phyloP scores from a whole-genome alignment of 2,888 invertebrate genomes.

The Dicyrtoma fusca region DNA sequence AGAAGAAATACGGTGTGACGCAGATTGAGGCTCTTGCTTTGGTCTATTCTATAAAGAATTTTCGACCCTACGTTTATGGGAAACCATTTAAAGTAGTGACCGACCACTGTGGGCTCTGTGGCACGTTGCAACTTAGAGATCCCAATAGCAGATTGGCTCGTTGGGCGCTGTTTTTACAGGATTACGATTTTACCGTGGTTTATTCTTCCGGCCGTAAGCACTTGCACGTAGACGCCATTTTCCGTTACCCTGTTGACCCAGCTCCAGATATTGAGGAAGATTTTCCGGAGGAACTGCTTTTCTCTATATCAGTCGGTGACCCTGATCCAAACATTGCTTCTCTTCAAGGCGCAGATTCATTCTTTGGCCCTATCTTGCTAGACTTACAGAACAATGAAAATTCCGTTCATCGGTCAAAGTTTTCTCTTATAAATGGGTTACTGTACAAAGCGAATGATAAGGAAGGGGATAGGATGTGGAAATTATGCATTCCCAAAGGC shows the following conservation, averaged over 20 bases:
- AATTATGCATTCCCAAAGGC: neutral
- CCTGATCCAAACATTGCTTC: neutral
- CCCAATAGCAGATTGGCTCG: conserved; percentile 44
- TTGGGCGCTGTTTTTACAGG: conserved; percentile 44
- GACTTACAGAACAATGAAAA: too few species aligned
- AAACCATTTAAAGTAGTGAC: conserved; percentile 52
- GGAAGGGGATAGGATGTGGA: neutral
- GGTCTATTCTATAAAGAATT: conserved; percentile 51
- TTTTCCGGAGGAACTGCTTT: neutral
- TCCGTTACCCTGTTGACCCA: conserved; percentile 44
- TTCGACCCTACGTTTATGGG: conserved; percentile 50
- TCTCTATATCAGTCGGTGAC: neutral
- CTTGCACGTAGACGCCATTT: conserved; percentile 59
- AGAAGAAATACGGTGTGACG: conserved; percentile 42
- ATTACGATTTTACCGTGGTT: conserved; percentile 40
- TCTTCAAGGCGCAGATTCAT: neutral
- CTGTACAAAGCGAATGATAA: neutral
- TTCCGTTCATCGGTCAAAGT: neutral
- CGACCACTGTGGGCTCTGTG: conserved; percentile 49
- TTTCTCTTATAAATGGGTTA: neutral
- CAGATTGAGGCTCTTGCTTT: conserved; percentile 53
- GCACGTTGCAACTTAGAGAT: conserved; percentile 40
- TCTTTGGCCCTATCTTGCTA: neutral
- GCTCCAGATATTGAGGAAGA: neutral
- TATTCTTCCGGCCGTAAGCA: conserved; percentile 45